Base-by-base conservation (phyloP, 2,888 invertebrate species). In the Panopea generosa region DNA sequence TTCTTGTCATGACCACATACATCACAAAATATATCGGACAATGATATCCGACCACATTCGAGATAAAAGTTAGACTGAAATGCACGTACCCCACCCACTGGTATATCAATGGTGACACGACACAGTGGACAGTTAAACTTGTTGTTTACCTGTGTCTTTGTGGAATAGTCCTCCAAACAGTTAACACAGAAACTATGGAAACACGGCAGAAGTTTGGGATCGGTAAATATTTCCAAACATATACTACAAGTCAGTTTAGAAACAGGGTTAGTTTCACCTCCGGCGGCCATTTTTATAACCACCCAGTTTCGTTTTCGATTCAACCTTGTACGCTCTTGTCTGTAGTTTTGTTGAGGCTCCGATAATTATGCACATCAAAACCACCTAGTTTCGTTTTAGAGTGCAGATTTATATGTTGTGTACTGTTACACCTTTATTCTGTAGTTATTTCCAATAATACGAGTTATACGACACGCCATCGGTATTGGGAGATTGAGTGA, bases 51-150 rank as follows among this genome's bases (percentile, higher is more conserved):
- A 14, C 40, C 40, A 29, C 11, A 9, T n/a, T 50, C 33, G 18
- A 61, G 24, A 18, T 61, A 61, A 33, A 33, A 20, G 29, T 61
- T 61, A 3, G 29, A 26, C 61, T 27, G 29, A 29, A 61, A 50
- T 11, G 11, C 26, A 16, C 29, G 16, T 18, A 61, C 50, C 18
- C 61, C 61, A 33, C 49, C 61, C 61, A 40, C 61, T 16, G 61
- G 61, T 20, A 61, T n/a, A 7, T 29, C 33, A 18, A 33, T 61
- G 18, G 33, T 33, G 22, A n/a, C 50, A 2, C 26, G 53, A 29
- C 53, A 53, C 16, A 53, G 18, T 3, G 53, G 53, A 27, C 53
- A 53, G 2, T 53, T n/a, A 27, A 53, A 53, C 18, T 53, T 24
- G n/a, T 26, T 27, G 6, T 24, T 27, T 16, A 27, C 7, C n/a